Conservation (phyloP, 2,888 invertebrate genomes). For the Tolmerus cingulatus region DNA sequence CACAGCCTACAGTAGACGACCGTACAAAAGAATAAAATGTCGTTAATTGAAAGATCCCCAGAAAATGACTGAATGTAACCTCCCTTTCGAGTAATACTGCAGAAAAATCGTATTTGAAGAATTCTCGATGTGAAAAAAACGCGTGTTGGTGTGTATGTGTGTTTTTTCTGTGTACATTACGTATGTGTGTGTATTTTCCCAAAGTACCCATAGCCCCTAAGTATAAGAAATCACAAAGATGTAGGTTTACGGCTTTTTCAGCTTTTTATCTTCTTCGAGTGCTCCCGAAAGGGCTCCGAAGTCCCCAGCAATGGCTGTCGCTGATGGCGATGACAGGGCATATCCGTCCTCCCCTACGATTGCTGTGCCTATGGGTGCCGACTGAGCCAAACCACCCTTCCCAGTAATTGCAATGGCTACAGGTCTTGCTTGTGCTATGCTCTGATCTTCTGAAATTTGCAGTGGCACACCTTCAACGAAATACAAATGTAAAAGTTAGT, state of each 20-base stretch:
- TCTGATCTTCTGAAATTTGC: conserved; percentile 55
- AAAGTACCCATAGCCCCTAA: conserved; percentile 6
- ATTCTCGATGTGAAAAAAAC: not conserved
- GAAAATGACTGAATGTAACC: not conserved
- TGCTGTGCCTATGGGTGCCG: conserved; percentile 65
- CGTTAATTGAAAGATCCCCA: not conserved
- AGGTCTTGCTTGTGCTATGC: conserved; percentile 65
- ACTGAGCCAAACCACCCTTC: conserved; percentile 64
- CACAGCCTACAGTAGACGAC: not conserved
- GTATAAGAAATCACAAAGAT: not conserved
- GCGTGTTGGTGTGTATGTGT: not conserved
- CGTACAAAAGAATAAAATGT: not conserved
- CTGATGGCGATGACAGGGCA: conserved; percentile 65
- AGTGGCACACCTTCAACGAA: not conserved
- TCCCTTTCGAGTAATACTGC: not conserved
- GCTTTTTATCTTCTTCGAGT: not conserved
- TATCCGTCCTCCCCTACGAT: conserved; percentile 65
- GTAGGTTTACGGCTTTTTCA: not conserved
- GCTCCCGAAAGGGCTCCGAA: not conserved
- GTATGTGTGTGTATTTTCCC: not conserved
- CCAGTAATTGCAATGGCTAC: conserved; percentile 66
- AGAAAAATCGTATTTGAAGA: not conserved
- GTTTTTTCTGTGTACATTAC: not conserved
- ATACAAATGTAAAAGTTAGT: not conserved
- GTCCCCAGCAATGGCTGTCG: conserved; percentile 64